Conservation (phyloP, 2,113 vertebrate species). For the Perca schrenkii region DNA sequence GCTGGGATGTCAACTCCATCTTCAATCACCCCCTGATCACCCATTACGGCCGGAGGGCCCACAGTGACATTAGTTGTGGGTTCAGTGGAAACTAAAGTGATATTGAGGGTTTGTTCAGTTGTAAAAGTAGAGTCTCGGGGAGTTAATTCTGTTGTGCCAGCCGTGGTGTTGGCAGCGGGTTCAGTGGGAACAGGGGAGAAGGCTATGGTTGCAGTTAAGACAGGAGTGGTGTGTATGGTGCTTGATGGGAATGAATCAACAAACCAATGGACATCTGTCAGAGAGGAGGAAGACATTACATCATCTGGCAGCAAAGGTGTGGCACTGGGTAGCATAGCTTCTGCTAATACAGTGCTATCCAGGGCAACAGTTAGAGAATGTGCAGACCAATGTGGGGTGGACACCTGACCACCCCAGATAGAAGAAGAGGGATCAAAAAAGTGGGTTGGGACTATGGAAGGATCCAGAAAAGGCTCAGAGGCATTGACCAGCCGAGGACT, state of each 20-base stretch:
- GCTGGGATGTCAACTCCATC: conserved; percentile 59
- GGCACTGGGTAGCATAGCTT: conserved; percentile 35
- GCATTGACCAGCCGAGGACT: conserved; percentile 56
- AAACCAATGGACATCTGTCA: conserved; percentile 77
- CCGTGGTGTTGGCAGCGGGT: conserved; percentile 21
- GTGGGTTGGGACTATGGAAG: conserved; percentile 65
- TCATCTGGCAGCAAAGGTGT: conserved; percentile 67
- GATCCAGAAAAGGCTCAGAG: conserved; percentile 69
- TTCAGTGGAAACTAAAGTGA: conserved; percentile 36
- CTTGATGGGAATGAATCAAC: conserved; percentile 51
- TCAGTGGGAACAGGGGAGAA: conserved; percentile 41
- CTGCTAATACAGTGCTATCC: conserved; percentile 55
- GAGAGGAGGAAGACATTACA: conserved; percentile 49
- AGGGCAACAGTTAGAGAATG: conserved; percentile 36
- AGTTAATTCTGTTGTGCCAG: conserved; percentile 38
- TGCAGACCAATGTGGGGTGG: conserved; percentile 58
- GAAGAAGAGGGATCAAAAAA: conserved; percentile 63
- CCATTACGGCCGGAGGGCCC: conserved; percentile 59
- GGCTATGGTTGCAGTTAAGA: conserved; percentile 47
- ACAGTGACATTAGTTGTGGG: conserved; percentile 43
- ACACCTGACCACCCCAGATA: conserved; percentile 36
- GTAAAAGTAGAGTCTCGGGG: conserved; percentile 12
- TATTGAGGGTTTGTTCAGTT: conserved; percentile 52
- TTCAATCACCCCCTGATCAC: conserved; percentile 70
- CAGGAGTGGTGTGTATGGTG: conserved; percentile 38